Evolutionary conservation across 1,140 invertebrate species (phyloP), one percentile per base, ranked within the genome.

Genomic region (Helicorthomorpha holstii): DNA sequence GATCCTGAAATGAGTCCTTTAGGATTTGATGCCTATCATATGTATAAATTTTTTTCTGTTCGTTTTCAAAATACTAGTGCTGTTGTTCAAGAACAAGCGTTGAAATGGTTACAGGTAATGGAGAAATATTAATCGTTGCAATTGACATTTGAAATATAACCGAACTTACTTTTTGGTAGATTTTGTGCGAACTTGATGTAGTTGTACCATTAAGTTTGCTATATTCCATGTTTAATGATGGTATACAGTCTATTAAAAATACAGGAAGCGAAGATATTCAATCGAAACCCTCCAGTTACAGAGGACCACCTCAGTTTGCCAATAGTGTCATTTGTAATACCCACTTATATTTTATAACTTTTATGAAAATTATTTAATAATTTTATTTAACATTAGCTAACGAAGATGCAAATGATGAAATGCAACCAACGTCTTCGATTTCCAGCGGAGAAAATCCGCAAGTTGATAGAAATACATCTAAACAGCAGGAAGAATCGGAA

Each of bases 1-100:
- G 95, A 98, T 72, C 82, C 90, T 0, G 90, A 96, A 60, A 85
- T 96, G 77, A 90, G 85, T 61, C 88, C 92, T 27, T 70, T 96
- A 19, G 90, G 92, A 23, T 93, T 98, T 64, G 85, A 92, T 66
- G 80, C 86, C 1, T 82, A 85, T 50, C 85, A 89, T 61, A 85
- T 98, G 77, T 98, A 95, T 66, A 83, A 87, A 59, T 99, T 99
- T 70, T 81, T 97, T 14, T 80, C 80, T 1, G 77, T 82, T 38
- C 74, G 90, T 45, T 94, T 97, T 63, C 78, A 82, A 57, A 82
- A 84, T 60, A 83, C 82, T 1, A 79, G 79, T 41, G 80, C 87
- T 1, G 82, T 82, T 63, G 85, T 94, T 2, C 89, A 97, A 68
- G 80, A 90, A 56, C 90, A 96, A 65, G 91, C 92, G 1, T 70